Percentiles rank a stretch among this genome's conserved stretches.
Evolutionary conservation across 2,113 vertebrate genomes (phyloP).

Genomic region (Anoplopoma fimbria): DNA sequence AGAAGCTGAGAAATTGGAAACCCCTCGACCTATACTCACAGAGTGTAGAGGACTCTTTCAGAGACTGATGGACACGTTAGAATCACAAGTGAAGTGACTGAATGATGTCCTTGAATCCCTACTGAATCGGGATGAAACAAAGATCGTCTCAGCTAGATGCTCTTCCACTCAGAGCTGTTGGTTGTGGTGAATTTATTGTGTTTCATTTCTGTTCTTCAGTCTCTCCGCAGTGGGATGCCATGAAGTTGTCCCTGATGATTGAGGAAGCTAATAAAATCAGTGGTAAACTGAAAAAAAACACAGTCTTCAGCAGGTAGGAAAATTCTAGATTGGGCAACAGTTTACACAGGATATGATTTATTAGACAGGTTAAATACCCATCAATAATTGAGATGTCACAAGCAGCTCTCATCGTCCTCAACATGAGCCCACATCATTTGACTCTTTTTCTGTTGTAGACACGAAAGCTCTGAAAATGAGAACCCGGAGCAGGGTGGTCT

Average conservation of each 20-base stretch:
- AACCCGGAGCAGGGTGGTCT: conserved; percentile 50
- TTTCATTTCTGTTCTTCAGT: conserved; percentile 72
- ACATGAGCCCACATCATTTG: background rate
- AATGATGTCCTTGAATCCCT: background rate
- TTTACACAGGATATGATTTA: background rate
- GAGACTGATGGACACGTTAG: background rate
- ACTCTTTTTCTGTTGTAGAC: conserved; percentile 78
- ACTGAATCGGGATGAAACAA: background rate
- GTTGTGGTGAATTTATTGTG: background rate
- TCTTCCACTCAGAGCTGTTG: background rate
- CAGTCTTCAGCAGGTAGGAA: conserved; percentile 89
- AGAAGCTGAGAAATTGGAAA: background rate
- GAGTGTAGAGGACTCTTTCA: background rate
- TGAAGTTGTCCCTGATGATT: conserved; percentile 96
- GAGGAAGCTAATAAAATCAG: conserved; percentile 95
- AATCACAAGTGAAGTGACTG: background rate
- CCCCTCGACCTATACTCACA: background rate
- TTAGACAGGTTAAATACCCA: conserved; percentile 17
- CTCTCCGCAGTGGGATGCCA: conserved; percentile 89
- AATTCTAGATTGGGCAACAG: background rate
- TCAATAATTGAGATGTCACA: background rate
- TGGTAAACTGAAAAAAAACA: conserved; percentile 85
- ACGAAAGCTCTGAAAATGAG: conserved; percentile 80
- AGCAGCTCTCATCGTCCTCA: background rate
- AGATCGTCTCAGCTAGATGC: background rate